These are phyloP conservation scores for Ctenodactylus gundi DNA, from an alignment of 2,113 vertebrate species.

Conservation along the genomic window DNA sequence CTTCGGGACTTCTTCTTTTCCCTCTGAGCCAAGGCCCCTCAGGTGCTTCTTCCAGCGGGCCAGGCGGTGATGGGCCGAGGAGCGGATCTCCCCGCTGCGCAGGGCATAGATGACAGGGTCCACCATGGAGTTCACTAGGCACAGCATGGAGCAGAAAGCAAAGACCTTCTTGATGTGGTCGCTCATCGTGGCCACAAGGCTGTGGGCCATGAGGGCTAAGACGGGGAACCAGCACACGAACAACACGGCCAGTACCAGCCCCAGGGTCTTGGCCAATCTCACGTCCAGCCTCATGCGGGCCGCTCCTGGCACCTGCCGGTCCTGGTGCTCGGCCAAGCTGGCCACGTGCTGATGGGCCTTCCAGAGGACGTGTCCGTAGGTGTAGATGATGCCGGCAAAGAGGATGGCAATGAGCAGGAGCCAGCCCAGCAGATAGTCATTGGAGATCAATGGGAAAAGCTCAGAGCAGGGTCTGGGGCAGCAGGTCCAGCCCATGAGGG, in stretches of 20 bases:
- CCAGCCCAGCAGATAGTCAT: conserved; percentile 88
- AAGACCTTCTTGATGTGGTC: conserved; percentile 85
- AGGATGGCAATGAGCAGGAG: conserved; percentile 83
- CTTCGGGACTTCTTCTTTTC: conserved; percentile 72
- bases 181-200: conserved; percentile 81
- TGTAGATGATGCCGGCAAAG: conserved; percentile 87
- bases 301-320: conserved; percentile 73
- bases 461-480: conserved; percentile 85
- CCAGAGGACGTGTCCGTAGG: conserved; percentile 90
- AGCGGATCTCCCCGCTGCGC: conserved; percentile 88
- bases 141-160: conserved; percentile 94
- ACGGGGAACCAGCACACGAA: conserved; percentile 91
- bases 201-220: conserved; percentile 89
- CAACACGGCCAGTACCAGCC: conserved; percentile 89
- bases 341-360: conserved; percentile 89
- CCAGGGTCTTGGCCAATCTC: conserved; percentile 91
- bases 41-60: conserved; percentile 53
- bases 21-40: conserved; percentile 20
- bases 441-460: conserved; percentile 91
- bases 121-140: conserved; percentile 92
- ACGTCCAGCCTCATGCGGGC: conserved; percentile 91
- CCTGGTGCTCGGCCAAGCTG: conserved; percentile 84
- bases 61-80: conserved; percentile 70
- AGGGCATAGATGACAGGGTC: conserved; percentile 94
- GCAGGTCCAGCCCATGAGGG: conserved; percentile 94